phyloP scores from a whole-genome alignment of 2,797 vertebrate genomes.

The Sitta carolinensis region DNA sequence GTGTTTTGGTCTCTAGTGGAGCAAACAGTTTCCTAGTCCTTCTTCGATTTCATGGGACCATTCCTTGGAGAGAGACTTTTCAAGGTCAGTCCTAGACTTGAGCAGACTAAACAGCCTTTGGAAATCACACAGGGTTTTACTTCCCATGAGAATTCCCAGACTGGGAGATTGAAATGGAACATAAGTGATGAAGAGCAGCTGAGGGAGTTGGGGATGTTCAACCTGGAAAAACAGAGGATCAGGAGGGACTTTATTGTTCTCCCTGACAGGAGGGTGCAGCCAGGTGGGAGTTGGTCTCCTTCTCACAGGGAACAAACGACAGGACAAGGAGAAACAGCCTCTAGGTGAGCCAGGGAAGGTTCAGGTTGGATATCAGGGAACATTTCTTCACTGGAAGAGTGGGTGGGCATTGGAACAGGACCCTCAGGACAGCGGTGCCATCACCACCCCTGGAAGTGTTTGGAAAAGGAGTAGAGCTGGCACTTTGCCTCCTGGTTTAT shows the following conservation, averaged over 20 bases:
- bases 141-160: not conserved
- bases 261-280: not conserved
- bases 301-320: fast-evolving
- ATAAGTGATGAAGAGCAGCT: not conserved
- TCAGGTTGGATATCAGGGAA: not conserved
- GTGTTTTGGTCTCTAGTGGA: not conserved
- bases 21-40: not conserved
- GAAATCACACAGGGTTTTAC: fast-evolving
- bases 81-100: not conserved
- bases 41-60: not conserved
- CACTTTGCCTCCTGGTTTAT: fast-evolving
- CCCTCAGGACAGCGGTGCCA: not conserved
- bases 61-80: not conserved
- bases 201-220: not conserved
- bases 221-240: not conserved
- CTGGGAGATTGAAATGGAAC: fast-evolving
- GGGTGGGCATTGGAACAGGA: not conserved
- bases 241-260: fast-evolving
- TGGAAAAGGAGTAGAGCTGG: not conserved
- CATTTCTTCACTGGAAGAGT: not conserved
- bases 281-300: not conserved
- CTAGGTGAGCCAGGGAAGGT: not conserved
- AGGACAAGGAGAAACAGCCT: not conserved
- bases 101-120: not conserved
- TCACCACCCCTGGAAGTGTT: not conserved